A percentile compares a stretch with the other conserved stretches of the same genome.
Conservation (phyloP, 37 sponge, comb jelly and placozoan species). For the Agelas oroides region DNA sequence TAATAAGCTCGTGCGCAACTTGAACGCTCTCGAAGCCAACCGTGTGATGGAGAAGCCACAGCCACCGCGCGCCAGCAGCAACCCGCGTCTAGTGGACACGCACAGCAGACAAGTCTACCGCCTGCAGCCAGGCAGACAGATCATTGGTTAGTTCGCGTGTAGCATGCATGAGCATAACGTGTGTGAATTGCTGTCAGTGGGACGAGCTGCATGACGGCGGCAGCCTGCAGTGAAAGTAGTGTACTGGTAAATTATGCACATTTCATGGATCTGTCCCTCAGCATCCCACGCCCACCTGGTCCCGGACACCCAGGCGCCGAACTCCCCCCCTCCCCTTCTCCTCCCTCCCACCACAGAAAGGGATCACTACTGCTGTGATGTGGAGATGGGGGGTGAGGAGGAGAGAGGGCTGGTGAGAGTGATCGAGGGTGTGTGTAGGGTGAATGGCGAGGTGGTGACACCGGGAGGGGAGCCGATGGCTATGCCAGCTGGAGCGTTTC, state of each 20-base stretch:
- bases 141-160: too few species aligned
- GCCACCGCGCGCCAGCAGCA: too few species aligned
- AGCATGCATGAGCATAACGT: too few species aligned
- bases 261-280: constrained; percentile 9
- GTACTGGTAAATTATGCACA: too few species aligned
- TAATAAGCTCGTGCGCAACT: too few species aligned
- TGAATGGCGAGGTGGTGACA: constrained; percentile 14
- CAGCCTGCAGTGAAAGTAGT: too few species aligned
- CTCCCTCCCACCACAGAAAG: background rate
- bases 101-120: background rate
- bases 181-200: too few species aligned
- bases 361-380: constrained; percentile 4
- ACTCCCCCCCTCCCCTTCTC: background rate
- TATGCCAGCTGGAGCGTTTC: background rate
- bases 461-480: too few species aligned
- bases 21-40: too few species aligned
- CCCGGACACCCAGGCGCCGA: background rate
- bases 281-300: constrained; percentile 21
- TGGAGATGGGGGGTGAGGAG: background rate
- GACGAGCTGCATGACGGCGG: too few species aligned
- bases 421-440: background rate
- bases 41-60: background rate
- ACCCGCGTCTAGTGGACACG: constrained; percentile 4
- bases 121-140: background rate
- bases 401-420: background rate